phyloP scores from a whole-genome alignment of 2,888 invertebrate genomes.

The Nomada fucata region DNA sequence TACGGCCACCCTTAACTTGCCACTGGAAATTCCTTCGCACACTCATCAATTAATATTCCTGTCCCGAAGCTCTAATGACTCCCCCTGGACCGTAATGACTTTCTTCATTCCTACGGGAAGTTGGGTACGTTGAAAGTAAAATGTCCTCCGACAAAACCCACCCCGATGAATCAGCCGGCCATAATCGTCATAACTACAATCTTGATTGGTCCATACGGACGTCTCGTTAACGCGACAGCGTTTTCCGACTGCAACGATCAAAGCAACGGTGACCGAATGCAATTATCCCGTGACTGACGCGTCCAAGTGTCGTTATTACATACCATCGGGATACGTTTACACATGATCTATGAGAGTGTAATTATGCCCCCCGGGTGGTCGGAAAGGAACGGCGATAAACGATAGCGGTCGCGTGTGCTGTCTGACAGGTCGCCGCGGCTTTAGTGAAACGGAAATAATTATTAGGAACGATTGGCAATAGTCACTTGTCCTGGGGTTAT shows the following conservation, averaged over 20 bases:
- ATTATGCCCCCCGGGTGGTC: constrained; percentile 39
- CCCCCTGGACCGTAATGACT: neutral
- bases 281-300: constrained; percentile 38
- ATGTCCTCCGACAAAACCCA: neutral
- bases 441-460: constrained; percentile 52
- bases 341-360: constrained; percentile 50
- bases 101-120: neutral
- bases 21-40: neutral
- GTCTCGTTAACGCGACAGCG: neutral
- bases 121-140: neutral
- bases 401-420: constrained; percentile 19
- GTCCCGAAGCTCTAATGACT: neutral
- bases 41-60: neutral
- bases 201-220: neutral
- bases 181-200: neutral
- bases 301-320: constrained; percentile 40
- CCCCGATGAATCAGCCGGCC: neutral
- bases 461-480: constrained; percentile 18
- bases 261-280: neutral
- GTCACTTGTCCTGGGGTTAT: constrained; percentile 10
- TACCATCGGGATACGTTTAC: constrained; percentile 27
- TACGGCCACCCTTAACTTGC: neutral
- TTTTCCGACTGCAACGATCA: constrained; percentile 11
- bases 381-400: constrained; percentile 35
- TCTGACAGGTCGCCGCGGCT: constrained; percentile 36